Base-by-base conservation (phyloP, 2,888 invertebrate species). In the Phyllotreta striolata region DNA sequence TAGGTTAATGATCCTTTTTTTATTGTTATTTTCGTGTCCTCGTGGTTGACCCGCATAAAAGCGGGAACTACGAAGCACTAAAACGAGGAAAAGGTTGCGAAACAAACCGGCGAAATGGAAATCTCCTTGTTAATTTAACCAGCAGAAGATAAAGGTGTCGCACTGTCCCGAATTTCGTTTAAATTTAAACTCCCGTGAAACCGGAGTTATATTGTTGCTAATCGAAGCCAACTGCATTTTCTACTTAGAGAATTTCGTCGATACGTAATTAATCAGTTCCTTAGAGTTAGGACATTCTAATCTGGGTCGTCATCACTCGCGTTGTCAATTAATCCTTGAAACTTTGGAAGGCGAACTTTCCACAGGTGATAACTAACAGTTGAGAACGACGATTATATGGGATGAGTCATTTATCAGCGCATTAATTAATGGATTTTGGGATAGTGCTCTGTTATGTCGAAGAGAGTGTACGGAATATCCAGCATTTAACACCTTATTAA, bases 1-100 rank as follows among this genome's bases (percentile, higher is more conserved):
- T 57, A 47, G 57, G 14, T n/a, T 57, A 47, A 57, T 57, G 57
- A 46, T 24, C 24, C 57, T 46, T 46, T 57, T 56, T 56, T 47
- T 57, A 57, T 57, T 47, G 57, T 57, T 57, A 47, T 57, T 46
- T 38, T 47, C 47, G 14, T 57, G 47, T 47, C 40, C 13, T 13
- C 39, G 46, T 35, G 57, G 35, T 35, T 57, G 47, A 57, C 57
- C 57, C 46, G 47, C 40, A 57, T 57, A 44, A 57, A 35, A 57
- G 38, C 39, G 35, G 38, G 52, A 10, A 14, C 13, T 34, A 24
- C 12, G 39, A 38, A 47, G 24, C 24, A 57, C 24, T 38, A 35
- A 24, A 56, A 35, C 38, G 38, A 38, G 46, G 46, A 57, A 57
- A 57, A 47, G 39, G 13, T 10, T 40, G 9, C 12, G 47, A 47